Percentiles rank a stretch among this genome's conserved stretches.
Conservation (phyloP, 2,113 vertebrate genomes). For the Sterrhoptilus dennistouni region DNA sequence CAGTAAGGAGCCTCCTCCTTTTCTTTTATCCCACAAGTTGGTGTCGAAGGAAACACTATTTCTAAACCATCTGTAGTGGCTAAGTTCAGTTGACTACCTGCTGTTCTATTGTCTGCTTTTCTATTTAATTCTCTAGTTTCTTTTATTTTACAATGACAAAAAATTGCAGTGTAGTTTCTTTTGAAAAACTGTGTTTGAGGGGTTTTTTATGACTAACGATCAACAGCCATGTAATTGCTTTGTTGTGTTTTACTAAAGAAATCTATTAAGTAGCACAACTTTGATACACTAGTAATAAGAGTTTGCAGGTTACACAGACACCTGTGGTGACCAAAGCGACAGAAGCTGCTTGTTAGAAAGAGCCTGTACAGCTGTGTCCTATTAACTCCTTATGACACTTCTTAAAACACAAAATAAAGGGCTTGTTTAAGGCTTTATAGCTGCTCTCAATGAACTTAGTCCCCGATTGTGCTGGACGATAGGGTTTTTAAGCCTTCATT, state of each 20-base stretch:
- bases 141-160: conserved; percentile 87
- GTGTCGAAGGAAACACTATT: conserved; percentile 82
- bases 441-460: conserved; percentile 63
- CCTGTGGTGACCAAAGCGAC: conserved; percentile 84
- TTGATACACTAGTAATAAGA: conserved; percentile 87
- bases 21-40: conserved; percentile 78
- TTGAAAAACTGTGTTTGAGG: conserved; percentile 81
- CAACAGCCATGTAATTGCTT: conserved; percentile 85
- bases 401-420: conserved; percentile 78
- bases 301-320: conserved; percentile 84
- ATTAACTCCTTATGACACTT: conserved; percentile 83
- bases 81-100: conserved; percentile 79
- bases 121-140: conserved; percentile 81
- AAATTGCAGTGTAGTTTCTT: conserved; percentile 84
- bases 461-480: conserved; percentile 43
- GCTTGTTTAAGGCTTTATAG: conserved; percentile 75
- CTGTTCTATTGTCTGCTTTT: conserved; percentile 80
- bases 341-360: conserved; percentile 80
- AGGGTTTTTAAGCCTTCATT: conserved; percentile 64
- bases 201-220: conserved; percentile 77
- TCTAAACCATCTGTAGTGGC: conserved; percentile 84
- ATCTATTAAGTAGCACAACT: conserved; percentile 87
- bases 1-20: conserved; percentile 76
- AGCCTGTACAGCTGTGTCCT: conserved; percentile 82
- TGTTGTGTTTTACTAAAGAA: conserved; percentile 87